These are phyloP conservation scores for Conchocele bisecta DNA, from an alignment of 2,888 invertebrate genomes.

Conservation along the genomic window DNA sequence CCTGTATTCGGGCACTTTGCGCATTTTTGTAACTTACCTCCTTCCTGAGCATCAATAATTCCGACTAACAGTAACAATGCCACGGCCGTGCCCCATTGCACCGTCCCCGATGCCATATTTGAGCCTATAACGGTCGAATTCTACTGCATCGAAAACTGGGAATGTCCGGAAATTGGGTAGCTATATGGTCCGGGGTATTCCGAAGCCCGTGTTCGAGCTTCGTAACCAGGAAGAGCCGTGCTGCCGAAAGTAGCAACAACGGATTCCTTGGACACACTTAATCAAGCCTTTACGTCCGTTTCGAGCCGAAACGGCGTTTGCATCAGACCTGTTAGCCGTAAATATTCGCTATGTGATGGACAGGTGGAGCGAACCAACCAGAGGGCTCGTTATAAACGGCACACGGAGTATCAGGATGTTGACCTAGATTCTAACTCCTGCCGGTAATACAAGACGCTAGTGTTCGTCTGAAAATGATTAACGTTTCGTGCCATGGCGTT, in stretches of 20 bases:
- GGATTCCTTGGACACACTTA: constrained; percentile 40
- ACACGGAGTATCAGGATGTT: too few species aligned
- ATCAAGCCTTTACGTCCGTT: constrained; percentile 35
- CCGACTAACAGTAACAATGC: constrained; percentile 45
- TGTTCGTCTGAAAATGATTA: too few species aligned
- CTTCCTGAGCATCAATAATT: constrained; percentile 40
- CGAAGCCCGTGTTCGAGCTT: constrained; percentile 54
- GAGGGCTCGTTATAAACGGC: too few species aligned
- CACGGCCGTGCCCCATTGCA: constrained; percentile 56
- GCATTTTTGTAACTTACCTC: constrained; percentile 33
- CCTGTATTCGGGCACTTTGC: too few species aligned
- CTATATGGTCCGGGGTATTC: constrained; percentile 40
- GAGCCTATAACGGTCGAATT: constrained; percentile 17
- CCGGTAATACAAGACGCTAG: too few species aligned
- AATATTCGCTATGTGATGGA: too few species aligned
- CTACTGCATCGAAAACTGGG: constrained; percentile 49
- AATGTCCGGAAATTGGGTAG: constrained; percentile 5
- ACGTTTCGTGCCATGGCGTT: too few species aligned
- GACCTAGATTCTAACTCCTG: too few species aligned
- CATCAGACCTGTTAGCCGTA: too few species aligned
- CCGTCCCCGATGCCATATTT: constrained; percentile 56
- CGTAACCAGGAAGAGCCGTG: constrained; percentile 51
- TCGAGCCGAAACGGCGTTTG: too few species aligned
- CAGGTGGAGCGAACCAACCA: too few species aligned
- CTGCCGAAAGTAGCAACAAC: constrained; percentile 51